Evolutionary conservation across 2,797 vertebrate species (phyloP), one percentile per base, ranked within the genome.

Genomic region (Heliangelus exortis): DNA sequence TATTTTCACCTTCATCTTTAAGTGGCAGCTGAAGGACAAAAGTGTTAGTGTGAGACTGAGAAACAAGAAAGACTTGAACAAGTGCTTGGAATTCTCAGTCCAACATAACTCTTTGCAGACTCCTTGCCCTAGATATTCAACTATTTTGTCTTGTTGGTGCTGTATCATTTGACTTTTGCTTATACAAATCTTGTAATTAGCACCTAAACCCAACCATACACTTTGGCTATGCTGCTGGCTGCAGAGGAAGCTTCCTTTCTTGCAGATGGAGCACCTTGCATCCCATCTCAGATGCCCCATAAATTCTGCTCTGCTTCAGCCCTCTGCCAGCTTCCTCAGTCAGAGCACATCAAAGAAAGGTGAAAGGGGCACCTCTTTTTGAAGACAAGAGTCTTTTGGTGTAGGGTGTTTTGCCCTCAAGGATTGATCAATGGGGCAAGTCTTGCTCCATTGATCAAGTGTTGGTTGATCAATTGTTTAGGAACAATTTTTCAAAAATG

Each of bases 1-100:
- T 94, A 77, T 90, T 92, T 95, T 71, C 21, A 83, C 74, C n/a
- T 48, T n/a, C 28, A 51, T 68, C 13, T 41, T 41, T 90, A 74
- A 73, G 11, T 36, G 89, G 84, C 63, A 89, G 47, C 76, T 83
- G 67, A 96, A 79, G 75, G 65, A 83, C 8, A 5, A 88, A 88
- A 90, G 47, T 28, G 48, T 47, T 66, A 58, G 20, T 5, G 15
- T 36, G 43, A 57, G 74, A 79, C 26, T 8, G 36, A 88, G 77
- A 93, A 92, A 54, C 0, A 0, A 73, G 74, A 79, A 54, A 84
- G 45, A 50, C 15, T 85, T 33, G 16, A 83, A 58, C n/a, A 65
- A 75, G 34, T 23, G 29, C 74, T 57, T 43, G 19, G 69, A 83
- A 72, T 62, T 86, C 85, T 68, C 76, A 43, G 61, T 87, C 69